These are phyloP conservation scores for Pollenia angustigena DNA, from an alignment of 2,888 invertebrate genomes.

Conservation along the genomic window DNA sequence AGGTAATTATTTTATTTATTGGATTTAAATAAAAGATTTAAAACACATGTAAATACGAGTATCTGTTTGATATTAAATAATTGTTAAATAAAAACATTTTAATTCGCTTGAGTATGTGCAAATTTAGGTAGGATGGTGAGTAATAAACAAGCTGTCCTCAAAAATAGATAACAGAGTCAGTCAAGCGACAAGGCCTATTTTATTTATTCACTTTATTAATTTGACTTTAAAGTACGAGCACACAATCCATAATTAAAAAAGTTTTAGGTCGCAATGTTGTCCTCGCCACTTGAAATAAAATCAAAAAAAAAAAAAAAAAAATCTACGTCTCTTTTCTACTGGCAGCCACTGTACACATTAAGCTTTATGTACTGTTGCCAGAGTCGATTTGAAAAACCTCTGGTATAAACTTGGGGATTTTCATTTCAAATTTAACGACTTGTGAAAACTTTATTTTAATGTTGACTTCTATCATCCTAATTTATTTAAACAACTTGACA, in stretches of 20 bases:
- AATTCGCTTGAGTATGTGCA: not conserved
- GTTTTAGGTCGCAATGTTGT: not conserved
- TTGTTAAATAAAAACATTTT: not conserved
- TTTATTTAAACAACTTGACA: no score
- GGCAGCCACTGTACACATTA: no score
- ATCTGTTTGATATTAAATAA: not conserved
- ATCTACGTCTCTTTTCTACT: no score
- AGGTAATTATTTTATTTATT: constrained; percentile 15
- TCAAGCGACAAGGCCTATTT: constrained; percentile 40
- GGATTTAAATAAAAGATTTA: constrained; percentile 37
- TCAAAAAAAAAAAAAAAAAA: no score
- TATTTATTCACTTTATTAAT: constrained; percentile 16
- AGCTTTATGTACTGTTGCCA: no score
- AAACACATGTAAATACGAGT: not conserved
- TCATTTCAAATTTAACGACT: no score
- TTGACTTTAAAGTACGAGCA: not conserved
- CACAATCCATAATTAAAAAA: not conserved
- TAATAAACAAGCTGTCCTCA: not conserved
- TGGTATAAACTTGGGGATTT: not conserved
- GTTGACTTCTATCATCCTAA: no score
- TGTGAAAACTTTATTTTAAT: no score
- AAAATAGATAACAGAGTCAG: constrained; percentile 5
- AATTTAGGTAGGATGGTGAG: not conserved
- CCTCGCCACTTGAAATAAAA: not conserved
- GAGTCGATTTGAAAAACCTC: not conserved